These are phyloP conservation scores for Lasioglossum morio DNA, from an alignment of 2,888 invertebrate genomes.

Conservation along the genomic window DNA sequence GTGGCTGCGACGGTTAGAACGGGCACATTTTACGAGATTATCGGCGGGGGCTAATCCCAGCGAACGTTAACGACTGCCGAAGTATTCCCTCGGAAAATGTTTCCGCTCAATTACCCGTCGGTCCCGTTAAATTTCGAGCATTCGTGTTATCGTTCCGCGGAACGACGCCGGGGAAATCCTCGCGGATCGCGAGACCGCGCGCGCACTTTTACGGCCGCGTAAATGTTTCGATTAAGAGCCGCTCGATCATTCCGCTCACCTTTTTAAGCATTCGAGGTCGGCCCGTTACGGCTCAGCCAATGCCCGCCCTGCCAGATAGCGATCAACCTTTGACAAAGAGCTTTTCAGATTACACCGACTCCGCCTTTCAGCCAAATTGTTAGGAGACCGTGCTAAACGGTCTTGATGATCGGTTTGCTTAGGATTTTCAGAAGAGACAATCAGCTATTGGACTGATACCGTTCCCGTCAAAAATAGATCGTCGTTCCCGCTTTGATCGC, in stretches of 20 bases:
- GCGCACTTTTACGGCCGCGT: constrained; percentile 1
- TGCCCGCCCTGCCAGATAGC: not conserved
- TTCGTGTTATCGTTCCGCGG: not conserved
- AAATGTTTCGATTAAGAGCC: constrained; percentile 1
- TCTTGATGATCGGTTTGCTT: not conserved
- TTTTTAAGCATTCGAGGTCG: not conserved
- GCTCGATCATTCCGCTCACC: constrained; percentile 12
- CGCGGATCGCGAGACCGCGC: not conserved
- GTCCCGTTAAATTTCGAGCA: constrained; percentile 29
- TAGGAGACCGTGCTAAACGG: not conserved
- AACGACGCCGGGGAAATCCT: not conserved
- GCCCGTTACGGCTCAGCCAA: not conserved
- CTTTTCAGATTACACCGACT: not conserved
- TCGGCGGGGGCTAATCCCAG: constrained; percentile 61
- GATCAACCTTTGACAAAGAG: not conserved
- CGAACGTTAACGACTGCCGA: constrained; percentile 51
- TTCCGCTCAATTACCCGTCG: constrained; percentile 47
- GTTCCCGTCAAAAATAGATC: constrained; percentile 45
- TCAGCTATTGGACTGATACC: not conserved
- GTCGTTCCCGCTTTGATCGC: constrained; percentile 54
- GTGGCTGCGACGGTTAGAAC: constrained; percentile 52
- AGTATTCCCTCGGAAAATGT: constrained; percentile 51
- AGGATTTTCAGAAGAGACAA: not conserved
- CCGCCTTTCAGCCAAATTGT: not conserved
- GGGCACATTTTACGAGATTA: constrained; percentile 67